Conservation (phyloP, 2,113 vertebrate genomes). For the Pogonocichla stellata region DNA sequence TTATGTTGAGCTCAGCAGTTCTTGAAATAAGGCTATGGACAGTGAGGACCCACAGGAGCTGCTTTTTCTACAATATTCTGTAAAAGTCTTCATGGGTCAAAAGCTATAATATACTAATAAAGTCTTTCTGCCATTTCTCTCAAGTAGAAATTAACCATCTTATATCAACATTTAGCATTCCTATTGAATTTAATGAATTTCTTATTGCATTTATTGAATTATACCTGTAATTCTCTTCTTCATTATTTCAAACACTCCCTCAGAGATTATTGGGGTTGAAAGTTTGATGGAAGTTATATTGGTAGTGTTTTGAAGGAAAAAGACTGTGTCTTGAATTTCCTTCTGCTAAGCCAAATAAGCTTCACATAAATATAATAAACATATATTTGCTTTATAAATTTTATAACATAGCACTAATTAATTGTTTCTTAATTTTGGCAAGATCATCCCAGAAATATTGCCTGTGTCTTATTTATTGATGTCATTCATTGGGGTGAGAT, state of each 20-base stretch:
- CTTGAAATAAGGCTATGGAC: background rate
- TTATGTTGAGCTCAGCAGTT: background rate
- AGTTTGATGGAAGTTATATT: background rate
- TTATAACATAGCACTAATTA: background rate
- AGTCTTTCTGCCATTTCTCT: background rate
- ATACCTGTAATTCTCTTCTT: background rate
- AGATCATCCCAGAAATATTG: background rate
- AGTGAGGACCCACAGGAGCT: background rate
- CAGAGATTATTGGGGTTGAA: background rate
- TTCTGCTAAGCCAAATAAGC: background rate
- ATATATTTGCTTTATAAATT: background rate
- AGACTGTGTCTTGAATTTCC: background rate
- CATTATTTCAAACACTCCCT: background rate
- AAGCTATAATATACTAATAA: background rate
- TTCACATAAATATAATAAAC: background rate
- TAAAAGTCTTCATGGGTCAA: background rate
- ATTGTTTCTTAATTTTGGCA: background rate
- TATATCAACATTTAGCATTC: background rate
- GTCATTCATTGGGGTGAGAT: background rate
- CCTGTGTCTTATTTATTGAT: background rate
- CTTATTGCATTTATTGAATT: background rate
- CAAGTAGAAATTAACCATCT: background rate
- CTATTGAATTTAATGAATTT: background rate
- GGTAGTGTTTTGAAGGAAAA: background rate
- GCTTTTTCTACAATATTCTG: background rate